Conservation (phyloP, 2,888 invertebrate species). For the Eristalis intricaria region DNA sequence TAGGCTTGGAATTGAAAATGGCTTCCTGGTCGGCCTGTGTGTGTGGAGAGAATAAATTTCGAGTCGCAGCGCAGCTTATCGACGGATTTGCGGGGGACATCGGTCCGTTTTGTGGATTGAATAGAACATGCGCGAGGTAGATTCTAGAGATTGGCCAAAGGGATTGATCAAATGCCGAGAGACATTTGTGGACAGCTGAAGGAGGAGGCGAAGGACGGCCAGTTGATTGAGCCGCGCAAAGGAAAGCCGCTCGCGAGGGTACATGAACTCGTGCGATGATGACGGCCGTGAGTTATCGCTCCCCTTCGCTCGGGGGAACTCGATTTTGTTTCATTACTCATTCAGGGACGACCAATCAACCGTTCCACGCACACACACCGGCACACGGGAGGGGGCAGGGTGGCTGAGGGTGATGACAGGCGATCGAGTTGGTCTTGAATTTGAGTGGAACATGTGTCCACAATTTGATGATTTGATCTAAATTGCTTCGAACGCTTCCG, state of each 20-base stretch:
- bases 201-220: neutral
- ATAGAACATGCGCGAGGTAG: slow-evolving; percentile 22
- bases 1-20: slow-evolving; percentile 62
- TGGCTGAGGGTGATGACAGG: neutral
- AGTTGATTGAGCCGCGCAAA: slow-evolving; percentile 34
- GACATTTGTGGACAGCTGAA: slow-evolving; percentile 8
- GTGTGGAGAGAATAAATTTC: slow-evolving; percentile 33
- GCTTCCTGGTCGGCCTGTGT: slow-evolving; percentile 55
- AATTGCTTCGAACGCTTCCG: neutral
- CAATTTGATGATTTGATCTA: neutral
- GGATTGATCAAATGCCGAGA: slow-evolving; percentile 17
- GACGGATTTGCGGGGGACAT: slow-evolving; percentile 26
- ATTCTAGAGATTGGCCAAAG: slow-evolving; percentile 46
- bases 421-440: neutral
- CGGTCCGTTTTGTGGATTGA: neutral
- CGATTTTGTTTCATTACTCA: neutral
- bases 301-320: slow-evolving; percentile 5
- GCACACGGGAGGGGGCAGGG: too few relatives aligned
- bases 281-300: neutral
- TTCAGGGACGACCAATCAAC: neutral
- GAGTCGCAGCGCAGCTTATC: slow-evolving; percentile 7
- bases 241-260: neutral
- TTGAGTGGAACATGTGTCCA: neutral
- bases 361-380: neutral
- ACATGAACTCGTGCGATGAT: neutral